These are phyloP conservation scores for Pterocles burchelli DNA, from an alignment of 2,113 vertebrate genomes.

Conservation along the genomic window DNA sequence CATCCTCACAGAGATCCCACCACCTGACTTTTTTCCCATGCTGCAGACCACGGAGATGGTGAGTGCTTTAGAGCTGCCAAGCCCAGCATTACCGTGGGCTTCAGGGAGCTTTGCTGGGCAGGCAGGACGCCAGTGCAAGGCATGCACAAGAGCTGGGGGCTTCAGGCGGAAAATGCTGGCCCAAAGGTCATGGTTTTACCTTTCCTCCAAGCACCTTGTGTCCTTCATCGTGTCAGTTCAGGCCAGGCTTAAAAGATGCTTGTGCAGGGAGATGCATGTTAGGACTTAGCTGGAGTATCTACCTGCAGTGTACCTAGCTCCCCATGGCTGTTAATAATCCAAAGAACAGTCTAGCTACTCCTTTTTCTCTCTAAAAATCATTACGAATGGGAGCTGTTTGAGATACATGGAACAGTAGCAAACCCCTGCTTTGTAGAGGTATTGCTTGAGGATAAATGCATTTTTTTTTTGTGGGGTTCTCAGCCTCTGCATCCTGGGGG, in stretches of 20 bases:
- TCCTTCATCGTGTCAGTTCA: not conserved
- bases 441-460: not conserved
- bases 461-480: not conserved
- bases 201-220: not conserved
- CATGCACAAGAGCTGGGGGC: no score
- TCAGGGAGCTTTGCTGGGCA: not conserved
- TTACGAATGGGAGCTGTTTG: not conserved
- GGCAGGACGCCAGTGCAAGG: not conserved
- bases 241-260: not conserved
- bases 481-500: not conserved
- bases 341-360: not conserved
- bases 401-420: not conserved
- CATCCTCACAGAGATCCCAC: fast-evolving
- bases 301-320: not conserved
- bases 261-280: fast-evolving
- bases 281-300: not conserved
- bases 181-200: not conserved
- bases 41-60: not conserved
- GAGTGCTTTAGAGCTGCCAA: not conserved
- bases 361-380: not conserved
- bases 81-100: not conserved
- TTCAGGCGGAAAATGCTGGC: fast-evolving
- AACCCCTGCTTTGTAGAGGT: not conserved
- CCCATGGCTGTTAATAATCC: not conserved
- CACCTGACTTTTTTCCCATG: not conserved